Conservation (phyloP, 2,797 vertebrate genomes). For the Oreochromis mossambicus region DNA sequence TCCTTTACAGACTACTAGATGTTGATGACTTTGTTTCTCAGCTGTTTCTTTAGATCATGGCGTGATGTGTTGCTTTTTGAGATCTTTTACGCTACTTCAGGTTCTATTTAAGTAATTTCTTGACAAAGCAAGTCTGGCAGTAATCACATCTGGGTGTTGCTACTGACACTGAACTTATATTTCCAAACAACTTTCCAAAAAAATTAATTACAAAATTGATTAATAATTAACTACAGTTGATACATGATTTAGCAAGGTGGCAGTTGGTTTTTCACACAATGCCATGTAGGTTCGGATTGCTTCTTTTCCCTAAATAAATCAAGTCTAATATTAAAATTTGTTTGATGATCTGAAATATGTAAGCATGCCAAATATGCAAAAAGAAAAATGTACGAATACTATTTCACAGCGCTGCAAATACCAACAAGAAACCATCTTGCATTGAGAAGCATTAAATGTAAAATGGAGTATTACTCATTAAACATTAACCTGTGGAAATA, state of each 20-base stretch:
- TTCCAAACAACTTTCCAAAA: background rate
- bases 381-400: background rate
- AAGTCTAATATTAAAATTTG: background rate
- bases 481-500: background rate
- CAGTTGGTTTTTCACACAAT: background rate
- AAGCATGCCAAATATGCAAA: background rate
- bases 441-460: background rate
- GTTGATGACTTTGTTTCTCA: background rate
- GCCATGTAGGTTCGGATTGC: background rate
- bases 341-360: background rate
- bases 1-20: background rate
- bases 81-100: background rate
- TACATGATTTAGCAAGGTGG: background rate
- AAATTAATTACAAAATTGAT: background rate
- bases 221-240: background rate
- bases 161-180: background rate
- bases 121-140: background rate
- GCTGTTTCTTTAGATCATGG: background rate
- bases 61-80: background rate
- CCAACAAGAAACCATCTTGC: accelerated
- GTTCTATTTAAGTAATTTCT: background rate
- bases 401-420: background rate
- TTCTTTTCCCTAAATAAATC: background rate
- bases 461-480: background rate
- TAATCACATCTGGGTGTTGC: background rate